These are phyloP conservation scores for Vespertilio murinus DNA, from an alignment of 2,797 vertebrate species.

Conservation along the genomic window DNA sequence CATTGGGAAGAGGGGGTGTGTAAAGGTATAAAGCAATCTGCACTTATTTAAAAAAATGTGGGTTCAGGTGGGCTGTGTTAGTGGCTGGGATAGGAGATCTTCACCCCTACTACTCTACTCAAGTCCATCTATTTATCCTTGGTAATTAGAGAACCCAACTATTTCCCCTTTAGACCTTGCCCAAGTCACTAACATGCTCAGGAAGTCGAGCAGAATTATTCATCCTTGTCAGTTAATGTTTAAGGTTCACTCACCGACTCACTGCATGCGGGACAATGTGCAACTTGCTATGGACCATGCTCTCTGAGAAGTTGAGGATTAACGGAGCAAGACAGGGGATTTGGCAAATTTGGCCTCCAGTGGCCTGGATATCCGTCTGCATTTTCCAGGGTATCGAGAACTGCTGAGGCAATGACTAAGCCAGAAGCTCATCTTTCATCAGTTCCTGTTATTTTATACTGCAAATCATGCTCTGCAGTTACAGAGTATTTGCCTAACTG, in stretches of 20 bases:
- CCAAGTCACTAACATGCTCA: not conserved
- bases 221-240: conserved; percentile 23
- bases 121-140: not conserved
- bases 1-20: not conserved
- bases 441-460: not conserved
- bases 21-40: not conserved
- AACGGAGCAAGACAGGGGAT: conserved; percentile 3
- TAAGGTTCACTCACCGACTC: not conserved
- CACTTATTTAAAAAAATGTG: not conserved
- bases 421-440: conserved; percentile 37
- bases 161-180: conserved; percentile 1
- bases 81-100: not conserved
- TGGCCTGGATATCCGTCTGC: not conserved
- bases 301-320: not conserved
- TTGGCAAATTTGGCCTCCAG: not conserved
- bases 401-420: not conserved
- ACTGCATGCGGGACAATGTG: not conserved
- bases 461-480: not conserved
- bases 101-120: not conserved
- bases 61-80: not conserved
- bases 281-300: not conserved
- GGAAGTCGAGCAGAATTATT: not conserved
- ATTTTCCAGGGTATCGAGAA: not conserved
- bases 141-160: not conserved
- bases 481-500: not conserved